Percentiles rank a stretch among this genome's conserved stretches.
These are phyloP conservation scores for Ellobium chinense DNA, from an alignment of 2,888 invertebrate genomes.

Conservation along the genomic window DNA sequence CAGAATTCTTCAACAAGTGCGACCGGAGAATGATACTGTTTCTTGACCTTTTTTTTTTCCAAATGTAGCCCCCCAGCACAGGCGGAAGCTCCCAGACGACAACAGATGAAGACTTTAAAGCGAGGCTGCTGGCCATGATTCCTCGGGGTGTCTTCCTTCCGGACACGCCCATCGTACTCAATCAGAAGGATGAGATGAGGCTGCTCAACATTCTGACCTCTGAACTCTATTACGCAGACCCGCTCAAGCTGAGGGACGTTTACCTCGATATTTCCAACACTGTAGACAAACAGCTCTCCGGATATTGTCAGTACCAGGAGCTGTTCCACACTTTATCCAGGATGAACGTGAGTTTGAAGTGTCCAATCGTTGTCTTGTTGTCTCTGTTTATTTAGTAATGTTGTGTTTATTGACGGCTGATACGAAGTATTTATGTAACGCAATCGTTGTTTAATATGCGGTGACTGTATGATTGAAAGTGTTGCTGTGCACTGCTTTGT, in stretches of 20 bases:
- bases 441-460: no score
- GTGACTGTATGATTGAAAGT: no score
- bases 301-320: conserved; percentile 64
- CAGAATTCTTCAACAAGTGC: no score
- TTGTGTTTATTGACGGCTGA: no score
- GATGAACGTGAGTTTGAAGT: conserved; percentile 55
- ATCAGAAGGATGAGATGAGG: conserved; percentile 60
- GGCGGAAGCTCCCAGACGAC: neutral
- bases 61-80: conserved; percentile 10
- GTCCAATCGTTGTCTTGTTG: no score
- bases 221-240: conserved; percentile 61
- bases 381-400: no score
- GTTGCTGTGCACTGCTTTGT: no score
- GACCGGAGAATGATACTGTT: no score
- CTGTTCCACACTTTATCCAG: conserved; percentile 57
- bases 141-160: conserved; percentile 65
- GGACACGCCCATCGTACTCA: conserved; percentile 57
- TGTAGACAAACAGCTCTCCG: conserved; percentile 63
- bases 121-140: conserved; percentile 52
- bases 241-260: conserved; percentile 61
- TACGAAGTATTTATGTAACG: no score
- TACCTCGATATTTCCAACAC: conserved; percentile 69
- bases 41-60: no score
- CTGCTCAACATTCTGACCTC: conserved; percentile 59
- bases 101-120: conserved; percentile 33